Base-by-base conservation (phyloP, 1,140 invertebrate species). In the Melipona quadrifasciata region DNA sequence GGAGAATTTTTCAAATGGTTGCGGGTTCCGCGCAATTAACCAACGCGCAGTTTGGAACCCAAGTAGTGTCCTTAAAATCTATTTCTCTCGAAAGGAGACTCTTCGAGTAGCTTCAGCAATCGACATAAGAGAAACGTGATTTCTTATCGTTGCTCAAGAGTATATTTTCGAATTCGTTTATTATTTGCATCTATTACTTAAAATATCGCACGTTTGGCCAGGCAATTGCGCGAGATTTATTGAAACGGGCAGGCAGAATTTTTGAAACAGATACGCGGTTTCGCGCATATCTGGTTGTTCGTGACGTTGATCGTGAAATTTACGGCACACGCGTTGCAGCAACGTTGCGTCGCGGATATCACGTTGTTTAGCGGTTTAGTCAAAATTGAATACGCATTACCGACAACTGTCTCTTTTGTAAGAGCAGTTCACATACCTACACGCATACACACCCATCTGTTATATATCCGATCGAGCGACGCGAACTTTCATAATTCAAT, bases 401-500 rank as follows among this genome's bases (percentile, higher is more conserved):
- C n/a, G 24, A 39, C 34, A 39, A 5, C 1, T 12, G n/a, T 27
- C 24, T 0, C 14, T n/a, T 61, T 61, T 61, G n/a, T 61, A 61
- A 61, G 3, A 47, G 39, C 39, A 47, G 39, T 19, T 21, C 55
- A 6, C 19, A 19, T 55, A 17, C 19, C 14, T 55, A 55, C 53
- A 5, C 14, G 2, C 0, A 16, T 5, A 39, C 34, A 39, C 34
- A 39, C 34, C 34, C n/a, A n/a, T n/a, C n/a, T n/a, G n/a, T n/a
- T 19, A 8, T 34, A 68, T 8, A 12, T 19, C 51, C 39, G 39
- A 17, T 31, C 10, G 11, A 55, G 2, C 27, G 21, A 51, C 3
- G 0, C 6, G 55, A 58, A 34, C 34, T 31, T 55, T 61, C 65
- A 65, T 65, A 87, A 79, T 84, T 84, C 24, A 73, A 73, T 57